Conservation (phyloP, 2,888 invertebrate species). For the Charanyca ferruginea region DNA sequence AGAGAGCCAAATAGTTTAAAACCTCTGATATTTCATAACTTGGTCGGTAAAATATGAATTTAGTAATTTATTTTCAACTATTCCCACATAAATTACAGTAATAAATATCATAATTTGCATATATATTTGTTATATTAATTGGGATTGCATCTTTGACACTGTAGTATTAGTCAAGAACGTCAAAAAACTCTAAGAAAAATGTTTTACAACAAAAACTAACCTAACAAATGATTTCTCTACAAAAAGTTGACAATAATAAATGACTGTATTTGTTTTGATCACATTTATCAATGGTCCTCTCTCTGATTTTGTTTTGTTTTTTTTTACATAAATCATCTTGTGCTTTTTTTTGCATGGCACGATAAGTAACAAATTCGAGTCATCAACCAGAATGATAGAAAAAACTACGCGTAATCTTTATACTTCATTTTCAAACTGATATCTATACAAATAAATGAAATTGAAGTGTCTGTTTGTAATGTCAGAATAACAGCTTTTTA, state of each 20-base stretch:
- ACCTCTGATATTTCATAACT: conserved; percentile 21
- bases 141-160: conserved; percentile 17
- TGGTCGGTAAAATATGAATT: not conserved
- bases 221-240: conserved; percentile 34
- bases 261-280: conserved; percentile 38
- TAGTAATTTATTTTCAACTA: conserved; percentile 1
- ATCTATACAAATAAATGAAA: no score
- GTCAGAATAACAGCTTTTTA: no score
- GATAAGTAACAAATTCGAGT: not conserved
- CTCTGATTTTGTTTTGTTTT: conserved; percentile 8
- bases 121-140: conserved; percentile 22
- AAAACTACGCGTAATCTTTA: not conserved
- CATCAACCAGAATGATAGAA: not conserved
- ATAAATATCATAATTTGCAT: conserved; percentile 1
- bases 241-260: conserved; percentile 47
- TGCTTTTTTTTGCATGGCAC: not conserved
- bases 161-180: conserved; percentile 21
- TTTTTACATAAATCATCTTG: conserved; percentile 10
- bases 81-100: conserved; percentile 39
- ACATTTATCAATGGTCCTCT: conserved; percentile 25
- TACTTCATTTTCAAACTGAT: not conserved
- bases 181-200: conserved; percentile 9
- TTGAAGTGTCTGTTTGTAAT: no score
- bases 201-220: conserved; percentile 21
- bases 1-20: conserved; percentile 12